A percentile compares a stretch with the other conserved stretches of the same genome.
Conservation (phyloP, 2,797 vertebrate species). For the Nannoperca obscura region DNA sequence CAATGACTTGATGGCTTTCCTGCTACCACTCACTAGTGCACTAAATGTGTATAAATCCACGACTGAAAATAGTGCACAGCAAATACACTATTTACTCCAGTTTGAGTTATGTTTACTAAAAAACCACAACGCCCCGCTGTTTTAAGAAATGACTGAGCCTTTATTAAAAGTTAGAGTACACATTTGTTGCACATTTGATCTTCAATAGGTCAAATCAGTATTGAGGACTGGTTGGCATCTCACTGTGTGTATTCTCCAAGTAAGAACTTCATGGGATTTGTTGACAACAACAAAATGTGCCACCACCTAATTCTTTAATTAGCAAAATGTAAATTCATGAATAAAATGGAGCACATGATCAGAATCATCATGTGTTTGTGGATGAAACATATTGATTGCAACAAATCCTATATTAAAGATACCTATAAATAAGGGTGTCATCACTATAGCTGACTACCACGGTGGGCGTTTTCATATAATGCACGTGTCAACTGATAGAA, state of each 20-base stretch:
- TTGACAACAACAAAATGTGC: background rate
- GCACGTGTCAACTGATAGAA: background rate
- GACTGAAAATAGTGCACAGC: background rate
- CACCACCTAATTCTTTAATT: background rate
- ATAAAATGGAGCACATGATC: background rate
- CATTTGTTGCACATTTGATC: too few species aligned
- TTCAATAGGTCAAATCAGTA: background rate
- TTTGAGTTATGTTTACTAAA: background rate
- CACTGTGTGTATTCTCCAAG: background rate
- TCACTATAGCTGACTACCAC: background rate
- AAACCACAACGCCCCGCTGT: background rate
- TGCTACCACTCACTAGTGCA: background rate
- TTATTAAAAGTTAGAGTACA: background rate
- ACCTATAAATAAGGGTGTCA: background rate
- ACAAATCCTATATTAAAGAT: background rate
- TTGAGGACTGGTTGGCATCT: too few species aligned
- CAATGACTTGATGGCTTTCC: background rate
- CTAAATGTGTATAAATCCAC: background rate
- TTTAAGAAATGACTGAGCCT: background rate
- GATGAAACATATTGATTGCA: background rate
- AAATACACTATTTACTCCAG: background rate
- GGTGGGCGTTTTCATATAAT: constrained; percentile 1
- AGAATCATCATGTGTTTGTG: background rate
- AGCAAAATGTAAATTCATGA: background rate
- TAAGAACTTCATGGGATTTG: background rate